A percentile compares a stretch with the other conserved stretches of the same genome.
These are phyloP conservation scores for Canis aureus DNA, from an alignment of 2,113 vertebrate species.

Conservation along the genomic window DNA sequence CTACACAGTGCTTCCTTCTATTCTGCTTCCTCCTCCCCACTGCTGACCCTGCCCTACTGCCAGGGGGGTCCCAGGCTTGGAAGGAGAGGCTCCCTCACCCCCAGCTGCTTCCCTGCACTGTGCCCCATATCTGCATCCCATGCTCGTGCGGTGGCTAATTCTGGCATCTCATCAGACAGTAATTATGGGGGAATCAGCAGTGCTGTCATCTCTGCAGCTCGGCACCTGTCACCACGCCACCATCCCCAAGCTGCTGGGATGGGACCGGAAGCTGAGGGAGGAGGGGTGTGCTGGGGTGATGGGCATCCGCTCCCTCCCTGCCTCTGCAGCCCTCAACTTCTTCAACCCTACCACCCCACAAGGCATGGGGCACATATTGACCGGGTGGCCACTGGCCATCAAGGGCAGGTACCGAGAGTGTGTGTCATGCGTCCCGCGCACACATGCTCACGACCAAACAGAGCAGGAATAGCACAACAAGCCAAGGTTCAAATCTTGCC, in stretches of 20 bases:
- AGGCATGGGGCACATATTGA: background rate
- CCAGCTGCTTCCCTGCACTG: slow-evolving; percentile 1
- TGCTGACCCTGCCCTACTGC: background rate
- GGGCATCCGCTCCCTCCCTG: background rate
- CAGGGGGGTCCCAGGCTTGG: background rate
- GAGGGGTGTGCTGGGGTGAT: slow-evolving; percentile 5
- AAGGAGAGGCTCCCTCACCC: slow-evolving; percentile 31
- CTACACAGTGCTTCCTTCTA: slow-evolving; percentile 54
- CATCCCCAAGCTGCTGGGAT: slow-evolving; percentile 58
- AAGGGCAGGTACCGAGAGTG: background rate
- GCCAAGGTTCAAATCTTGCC: background rate
- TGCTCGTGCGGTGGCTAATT: slow-evolving; percentile 84
- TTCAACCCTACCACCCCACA: background rate
- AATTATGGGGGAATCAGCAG: slow-evolving; percentile 86
- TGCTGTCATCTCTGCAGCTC: slow-evolving; percentile 83
- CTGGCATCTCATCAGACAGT: slow-evolving; percentile 87
- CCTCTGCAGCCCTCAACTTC: background rate
- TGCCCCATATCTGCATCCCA: slow-evolving; percentile 73
- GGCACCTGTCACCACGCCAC: slow-evolving; percentile 83
- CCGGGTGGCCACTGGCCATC: background rate
- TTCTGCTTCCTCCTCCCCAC: slow-evolving; percentile 52
- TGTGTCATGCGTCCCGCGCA: background rate
- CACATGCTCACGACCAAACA: background rate
- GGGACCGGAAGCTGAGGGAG: slow-evolving; percentile 59
- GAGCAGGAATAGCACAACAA: background rate